phyloP scores from a whole-genome alignment of 1,140 invertebrate species.

The Physella acuta region DNA sequence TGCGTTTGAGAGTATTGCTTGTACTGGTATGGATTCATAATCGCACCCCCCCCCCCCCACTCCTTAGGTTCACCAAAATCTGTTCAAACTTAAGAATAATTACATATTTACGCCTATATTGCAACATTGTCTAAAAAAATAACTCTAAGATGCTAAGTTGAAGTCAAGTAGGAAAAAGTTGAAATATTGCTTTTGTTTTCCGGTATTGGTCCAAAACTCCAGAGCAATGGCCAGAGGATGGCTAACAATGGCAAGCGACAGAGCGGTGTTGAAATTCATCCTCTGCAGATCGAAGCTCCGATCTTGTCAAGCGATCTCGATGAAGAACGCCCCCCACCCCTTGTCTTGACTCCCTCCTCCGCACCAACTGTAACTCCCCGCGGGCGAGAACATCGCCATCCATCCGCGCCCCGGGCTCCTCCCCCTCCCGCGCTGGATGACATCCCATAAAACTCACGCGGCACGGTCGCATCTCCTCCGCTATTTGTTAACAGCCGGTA shows the following conservation, averaged over 20 bases:
- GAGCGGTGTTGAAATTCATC: conserved; percentile 17
- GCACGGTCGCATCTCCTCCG: not conserved
- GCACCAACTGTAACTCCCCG: conserved; percentile 1
- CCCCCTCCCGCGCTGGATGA: not conserved
- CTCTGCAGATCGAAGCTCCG: not conserved
- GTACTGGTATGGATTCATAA: too few relatives aligned
- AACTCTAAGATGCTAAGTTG: too few relatives aligned
- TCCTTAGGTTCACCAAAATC: too few relatives aligned
- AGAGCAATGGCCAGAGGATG: not conserved
- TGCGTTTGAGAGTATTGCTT: too few relatives aligned
- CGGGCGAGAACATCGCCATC: not conserved
- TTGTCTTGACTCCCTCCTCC: too few relatives aligned
- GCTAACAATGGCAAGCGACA: not conserved
- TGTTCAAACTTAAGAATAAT: too few relatives aligned
- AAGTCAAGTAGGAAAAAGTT: too few relatives aligned
- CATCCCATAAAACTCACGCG: not conserved
- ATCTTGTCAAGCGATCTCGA: conserved; percentile 2
- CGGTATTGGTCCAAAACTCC: not conserved
- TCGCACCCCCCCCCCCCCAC: too few relatives aligned
- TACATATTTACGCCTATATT: too few relatives aligned
- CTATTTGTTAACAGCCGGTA: conserved; percentile 3
- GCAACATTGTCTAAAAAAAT: too few relatives aligned
- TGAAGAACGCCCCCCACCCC: conserved; percentile 3
- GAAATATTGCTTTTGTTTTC: not conserved
- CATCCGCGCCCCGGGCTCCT: not conserved